A percentile compares a stretch with the other conserved stretches of the same genome.
These are phyloP conservation scores for Lasioglossum leucozonium DNA, from an alignment of 2,888 invertebrate genomes.

Conservation along the genomic window DNA sequence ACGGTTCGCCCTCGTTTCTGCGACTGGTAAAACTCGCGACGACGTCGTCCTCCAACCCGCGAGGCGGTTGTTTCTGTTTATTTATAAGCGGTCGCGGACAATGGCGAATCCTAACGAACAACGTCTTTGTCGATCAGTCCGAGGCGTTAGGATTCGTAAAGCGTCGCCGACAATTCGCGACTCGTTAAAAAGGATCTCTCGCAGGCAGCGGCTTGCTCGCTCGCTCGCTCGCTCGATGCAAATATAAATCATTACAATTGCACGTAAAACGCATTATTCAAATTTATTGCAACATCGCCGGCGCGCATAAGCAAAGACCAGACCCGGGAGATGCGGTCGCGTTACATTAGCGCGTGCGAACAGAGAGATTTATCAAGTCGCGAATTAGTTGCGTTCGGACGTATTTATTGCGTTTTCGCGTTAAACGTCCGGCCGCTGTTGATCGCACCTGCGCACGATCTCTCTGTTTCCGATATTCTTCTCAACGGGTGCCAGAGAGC, in stretches of 20 bases:
- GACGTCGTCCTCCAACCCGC: not conserved
- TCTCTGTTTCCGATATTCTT: not conserved
- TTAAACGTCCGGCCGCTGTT: not conserved
- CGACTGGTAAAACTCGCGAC: not conserved
- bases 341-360: not conserved
- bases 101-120: not conserved
- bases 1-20: not conserved
- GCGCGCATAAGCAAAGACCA: not conserved
- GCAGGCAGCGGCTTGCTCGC: not conserved
- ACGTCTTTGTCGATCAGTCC: not conserved
- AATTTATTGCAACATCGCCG: conserved; percentile 7
- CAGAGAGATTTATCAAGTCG: conserved; percentile 6
- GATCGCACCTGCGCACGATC: not conserved
- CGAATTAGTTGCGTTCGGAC: conserved; percentile 14
- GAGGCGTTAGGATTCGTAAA: not conserved
- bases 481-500: not conserved
- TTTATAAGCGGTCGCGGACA: not conserved
- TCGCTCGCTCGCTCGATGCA: not conserved
- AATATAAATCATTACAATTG: conserved; percentile 17
- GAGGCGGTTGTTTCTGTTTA: not conserved
- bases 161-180: not conserved
- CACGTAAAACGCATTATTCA: conserved; percentile 9
- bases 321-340: not conserved
- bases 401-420: conserved; percentile 1
- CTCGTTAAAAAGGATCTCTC: conserved; percentile 5